Percentiles rank a stretch among this genome's conserved stretches.
Conservation (phyloP, 2,888 invertebrate genomes). For the Epinotia ramella region DNA sequence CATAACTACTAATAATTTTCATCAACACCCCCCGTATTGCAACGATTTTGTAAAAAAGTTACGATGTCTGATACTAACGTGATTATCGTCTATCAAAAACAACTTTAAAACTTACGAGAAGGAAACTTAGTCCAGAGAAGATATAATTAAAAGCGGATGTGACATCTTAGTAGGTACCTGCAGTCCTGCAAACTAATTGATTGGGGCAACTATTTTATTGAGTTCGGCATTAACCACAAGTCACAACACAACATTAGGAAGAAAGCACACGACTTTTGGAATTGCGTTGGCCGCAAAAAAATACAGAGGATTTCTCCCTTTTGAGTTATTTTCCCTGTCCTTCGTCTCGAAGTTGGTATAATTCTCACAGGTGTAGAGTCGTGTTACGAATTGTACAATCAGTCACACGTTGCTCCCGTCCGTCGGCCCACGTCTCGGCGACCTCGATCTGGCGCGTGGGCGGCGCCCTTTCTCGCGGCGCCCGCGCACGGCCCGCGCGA, state of each 20-base stretch:
- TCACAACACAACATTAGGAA: too few relatives aligned
- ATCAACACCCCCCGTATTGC: too few relatives aligned
- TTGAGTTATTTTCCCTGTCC: not conserved
- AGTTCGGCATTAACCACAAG: not conserved
- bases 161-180: not conserved
- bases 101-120: too few relatives aligned
- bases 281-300: not conserved
- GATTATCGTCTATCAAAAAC: too few relatives aligned
- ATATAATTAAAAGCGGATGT: not conserved
- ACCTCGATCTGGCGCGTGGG: slow-evolving; percentile 71
- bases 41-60: too few relatives aligned
- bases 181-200: too few relatives aligned
- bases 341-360: not conserved
- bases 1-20: too few relatives aligned
- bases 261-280: not conserved
- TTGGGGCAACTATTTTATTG: too few relatives aligned
- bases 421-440: slow-evolving; percentile 52
- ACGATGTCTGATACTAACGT: too few relatives aligned
- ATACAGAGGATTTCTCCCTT: not conserved
- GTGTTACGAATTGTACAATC: slow-evolving; percentile 2
- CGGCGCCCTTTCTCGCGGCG: slow-evolving; percentile 73
- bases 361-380: slow-evolving; percentile 8
- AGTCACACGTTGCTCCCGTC: slow-evolving; percentile 25
- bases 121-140: too few relatives aligned
- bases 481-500: slow-evolving; percentile 69